These are phyloP conservation scores for Meiosimyza decipiens DNA, from an alignment of 2,888 invertebrate genomes.

Conservation along the genomic window DNA sequence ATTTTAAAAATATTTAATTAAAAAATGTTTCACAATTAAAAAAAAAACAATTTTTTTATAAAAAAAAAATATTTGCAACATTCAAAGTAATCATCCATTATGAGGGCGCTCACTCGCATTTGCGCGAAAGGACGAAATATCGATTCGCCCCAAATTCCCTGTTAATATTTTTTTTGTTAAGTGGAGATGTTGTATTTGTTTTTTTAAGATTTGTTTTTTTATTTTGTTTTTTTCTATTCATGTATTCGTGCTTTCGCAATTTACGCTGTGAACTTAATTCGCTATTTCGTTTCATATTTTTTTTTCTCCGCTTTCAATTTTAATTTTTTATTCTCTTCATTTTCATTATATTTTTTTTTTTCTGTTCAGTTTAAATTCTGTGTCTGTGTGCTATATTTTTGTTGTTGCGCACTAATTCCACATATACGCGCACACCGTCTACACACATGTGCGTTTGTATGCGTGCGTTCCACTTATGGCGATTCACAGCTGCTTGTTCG, in stretches of 20 bases:
- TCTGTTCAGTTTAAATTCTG: too few species aligned
- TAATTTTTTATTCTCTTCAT: too few species aligned
- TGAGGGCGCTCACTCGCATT: neutral
- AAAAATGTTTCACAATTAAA: too few species aligned
- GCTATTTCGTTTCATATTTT: neutral
- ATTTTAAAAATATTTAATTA: too few species aligned
- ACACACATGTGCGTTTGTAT: neutral
- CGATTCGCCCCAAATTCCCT: slow-evolving; percentile 32
- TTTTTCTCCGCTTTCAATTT: too few species aligned
- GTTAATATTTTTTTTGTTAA: slow-evolving; percentile 6
- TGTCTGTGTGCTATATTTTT: neutral
- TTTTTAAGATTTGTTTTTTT: neutral
- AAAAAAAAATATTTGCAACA: too few species aligned
- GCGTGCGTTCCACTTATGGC: slow-evolving; percentile 25
- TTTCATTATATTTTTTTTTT: too few species aligned
- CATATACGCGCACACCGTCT: neutral
- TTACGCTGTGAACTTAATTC: slow-evolving; percentile 7
- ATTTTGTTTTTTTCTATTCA: neutral
- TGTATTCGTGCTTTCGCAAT: neutral
- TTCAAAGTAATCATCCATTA: too few species aligned
- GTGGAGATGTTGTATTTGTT: too few species aligned
- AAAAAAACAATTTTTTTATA: too few species aligned
- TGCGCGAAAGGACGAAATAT: slow-evolving; percentile 28
- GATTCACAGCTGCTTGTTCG: slow-evolving; percentile 27
- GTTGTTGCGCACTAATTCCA: neutral